Evolutionary conservation across 1,140 invertebrate genomes (phyloP), one percentile per base, ranked within the genome.

Genomic region (Maniola jurtina): DNA sequence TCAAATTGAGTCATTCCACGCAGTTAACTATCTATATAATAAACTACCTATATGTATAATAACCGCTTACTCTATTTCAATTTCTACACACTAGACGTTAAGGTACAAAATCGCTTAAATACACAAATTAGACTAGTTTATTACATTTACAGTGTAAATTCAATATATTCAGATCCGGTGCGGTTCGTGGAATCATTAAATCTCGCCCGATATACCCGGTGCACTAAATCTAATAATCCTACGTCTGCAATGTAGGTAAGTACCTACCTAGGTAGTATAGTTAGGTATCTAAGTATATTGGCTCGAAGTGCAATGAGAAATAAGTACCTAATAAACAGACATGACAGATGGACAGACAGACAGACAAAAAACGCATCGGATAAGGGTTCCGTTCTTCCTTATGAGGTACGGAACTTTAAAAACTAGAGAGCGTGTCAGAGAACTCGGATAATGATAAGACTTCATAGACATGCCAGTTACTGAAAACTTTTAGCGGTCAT

Each of bases 181-280:
- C 48, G 56, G 59, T 75, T 75, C 72, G 69, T 54, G 61, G 72
- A 75, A 75, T 71, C 72, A 71, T 75, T 71, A 75, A 71, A 73
- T 55, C 38, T 38, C 52, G 14, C 56, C 47, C 60, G 42, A 67
- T 56, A 48, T 67, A 67, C 58, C 15, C 25, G 11, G 15, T 56
- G 54, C 33, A 62, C 34, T 67, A 67, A 61, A 54, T 52, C 11
- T 63, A 33, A n/a, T 40, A 13, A 36, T 61, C 57, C 40, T 45
- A 5, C 11, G 35, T 54, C 40, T 40, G 14, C 15, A 58, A 40
- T 13, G n/a, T 15, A 58, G 6, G 6, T 56, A 38, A 6, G 7
- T 45, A 42, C 40, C 40, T 45, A 45, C 42, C 13, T 40, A 11
- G 10, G 6, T 40, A 40, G 38, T 40, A 9, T 38, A 38, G 5